Conservation (phyloP, 2,113 vertebrate species). For the Eonycteris spelaea region DNA sequence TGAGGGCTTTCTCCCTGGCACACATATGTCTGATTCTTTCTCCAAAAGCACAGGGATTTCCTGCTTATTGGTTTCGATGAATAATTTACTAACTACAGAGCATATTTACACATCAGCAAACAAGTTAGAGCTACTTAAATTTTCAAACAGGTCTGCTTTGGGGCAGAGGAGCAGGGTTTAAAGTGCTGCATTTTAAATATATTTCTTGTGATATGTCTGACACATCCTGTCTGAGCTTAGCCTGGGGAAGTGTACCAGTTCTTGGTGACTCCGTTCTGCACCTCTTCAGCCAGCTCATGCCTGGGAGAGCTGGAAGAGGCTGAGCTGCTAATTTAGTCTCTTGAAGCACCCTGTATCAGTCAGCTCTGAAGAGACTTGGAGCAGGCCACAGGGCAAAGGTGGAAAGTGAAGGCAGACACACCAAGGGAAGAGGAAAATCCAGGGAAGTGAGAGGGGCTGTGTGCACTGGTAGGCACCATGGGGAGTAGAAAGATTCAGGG, state of each 20-base stretch:
- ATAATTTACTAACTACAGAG: slow-evolving; percentile 62
- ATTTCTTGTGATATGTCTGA: slow-evolving; percentile 74
- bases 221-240: slow-evolving; percentile 75
- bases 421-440: too few relatives aligned
- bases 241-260: slow-evolving; percentile 70
- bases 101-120: slow-evolving; percentile 69
- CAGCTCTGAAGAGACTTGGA: background rate
- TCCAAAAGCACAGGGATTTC: slow-evolving; percentile 58
- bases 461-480: background rate
- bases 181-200: slow-evolving; percentile 78
- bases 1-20: background rate
- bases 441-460: background rate
- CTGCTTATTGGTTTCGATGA: slow-evolving; percentile 74
- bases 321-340: slow-evolving; percentile 40
- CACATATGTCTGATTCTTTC: background rate
- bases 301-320: slow-evolving; percentile 57
- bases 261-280: slow-evolving; percentile 31
- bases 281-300: slow-evolving; percentile 70
- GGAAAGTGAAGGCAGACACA: background rate
- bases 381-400: background rate
- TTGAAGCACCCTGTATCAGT: background rate
- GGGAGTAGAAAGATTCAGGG: too few relatives aligned
- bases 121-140: slow-evolving; percentile 78
- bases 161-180: slow-evolving; percentile 69
- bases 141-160: slow-evolving; percentile 67